Conservation (phyloP, 2,113 vertebrate genomes). For the Macrotus californicus region DNA sequence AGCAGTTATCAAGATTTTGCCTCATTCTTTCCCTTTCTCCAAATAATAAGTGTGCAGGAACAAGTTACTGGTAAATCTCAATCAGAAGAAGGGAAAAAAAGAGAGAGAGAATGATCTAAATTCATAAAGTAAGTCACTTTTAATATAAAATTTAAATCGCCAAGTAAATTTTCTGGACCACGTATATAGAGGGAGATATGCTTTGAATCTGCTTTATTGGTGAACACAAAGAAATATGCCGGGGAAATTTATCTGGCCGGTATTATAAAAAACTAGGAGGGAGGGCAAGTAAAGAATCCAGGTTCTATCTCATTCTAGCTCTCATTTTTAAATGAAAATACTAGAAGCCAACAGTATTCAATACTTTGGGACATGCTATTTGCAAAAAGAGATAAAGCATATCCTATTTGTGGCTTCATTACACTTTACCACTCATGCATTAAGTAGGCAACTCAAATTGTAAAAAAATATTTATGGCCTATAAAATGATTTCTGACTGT, state of each 20-base stretch:
- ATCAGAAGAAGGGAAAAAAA: neutral
- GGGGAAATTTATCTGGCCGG: neutral
- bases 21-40: neutral
- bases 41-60: neutral
- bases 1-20: neutral
- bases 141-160: neutral
- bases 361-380: conserved; percentile 24
- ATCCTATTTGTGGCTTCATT: conserved; percentile 37
- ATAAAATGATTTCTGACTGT: conserved; percentile 38
- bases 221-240: neutral
- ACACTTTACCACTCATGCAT: conserved; percentile 31
- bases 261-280: neutral
- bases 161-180: neutral
- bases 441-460: conserved; percentile 34
- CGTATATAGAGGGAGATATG: neutral
- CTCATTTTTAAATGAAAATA: conserved; percentile 39
- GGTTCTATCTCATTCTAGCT: neutral
- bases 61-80: neutral
- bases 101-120: neutral
- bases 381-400: conserved; percentile 61
- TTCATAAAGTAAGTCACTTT: neutral
- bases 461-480: conserved; percentile 39
- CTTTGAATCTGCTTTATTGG: conserved; percentile 29
- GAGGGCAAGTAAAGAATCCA: neutral
- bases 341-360: neutral